Evolutionary conservation across 2,797 vertebrate species (phyloP).

Genomic region (Coranthus polyacanthus): DNA sequence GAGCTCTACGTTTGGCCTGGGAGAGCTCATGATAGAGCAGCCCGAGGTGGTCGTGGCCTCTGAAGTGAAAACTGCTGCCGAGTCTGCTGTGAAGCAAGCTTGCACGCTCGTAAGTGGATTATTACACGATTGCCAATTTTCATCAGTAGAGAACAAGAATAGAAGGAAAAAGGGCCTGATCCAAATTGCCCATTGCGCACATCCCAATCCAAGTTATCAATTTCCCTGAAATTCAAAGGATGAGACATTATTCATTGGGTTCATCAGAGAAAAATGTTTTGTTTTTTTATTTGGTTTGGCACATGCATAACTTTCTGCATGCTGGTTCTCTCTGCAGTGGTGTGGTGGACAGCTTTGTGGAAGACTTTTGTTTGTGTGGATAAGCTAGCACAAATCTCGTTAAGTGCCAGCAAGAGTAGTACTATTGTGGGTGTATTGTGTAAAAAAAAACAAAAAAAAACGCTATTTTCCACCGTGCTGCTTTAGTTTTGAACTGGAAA

Average conservation of each 20-base stretch:
- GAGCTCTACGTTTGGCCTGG: constrained; percentile 70
- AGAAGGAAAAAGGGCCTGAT: constrained; percentile 29
- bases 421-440: no score
- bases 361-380: not conserved
- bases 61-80: constrained; percentile 75
- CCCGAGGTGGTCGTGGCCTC: constrained; percentile 74
- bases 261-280: constrained; percentile 6
- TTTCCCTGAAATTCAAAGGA: constrained; percentile 35
- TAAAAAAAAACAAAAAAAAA: no score
- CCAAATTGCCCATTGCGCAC: constrained; percentile 37
- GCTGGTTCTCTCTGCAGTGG: not conserved
- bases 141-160: constrained; percentile 56
- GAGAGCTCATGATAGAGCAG: constrained; percentile 72
- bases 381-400: no score
- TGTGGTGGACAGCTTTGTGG: not conserved
- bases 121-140: constrained; percentile 77
- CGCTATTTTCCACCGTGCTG: no score
- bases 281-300: not conserved
- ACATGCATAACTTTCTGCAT: not conserved
- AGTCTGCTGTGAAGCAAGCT: constrained; percentile 60
- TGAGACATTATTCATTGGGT: constrained; percentile 28
- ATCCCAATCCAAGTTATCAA: constrained; percentile 32
- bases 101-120: constrained; percentile 73
- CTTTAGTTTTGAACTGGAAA: no score
- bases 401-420: no score